Base-by-base conservation (phyloP, 2,797 vertebrate species). In the Characodon lateralis region DNA sequence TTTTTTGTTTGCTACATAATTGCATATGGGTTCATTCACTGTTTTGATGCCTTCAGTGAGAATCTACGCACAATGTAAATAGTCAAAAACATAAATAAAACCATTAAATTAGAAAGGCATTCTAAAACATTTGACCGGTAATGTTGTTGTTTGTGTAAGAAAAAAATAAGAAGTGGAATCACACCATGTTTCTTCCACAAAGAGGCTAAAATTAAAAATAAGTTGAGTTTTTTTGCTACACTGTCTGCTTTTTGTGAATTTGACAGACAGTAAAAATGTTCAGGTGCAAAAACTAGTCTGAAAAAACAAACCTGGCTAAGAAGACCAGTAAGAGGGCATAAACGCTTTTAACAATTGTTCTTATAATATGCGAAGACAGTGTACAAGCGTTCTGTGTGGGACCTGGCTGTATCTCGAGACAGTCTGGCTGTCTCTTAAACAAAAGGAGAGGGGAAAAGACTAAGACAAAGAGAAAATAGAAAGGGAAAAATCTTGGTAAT, bases 401-500 rank as follows among this genome's bases (percentile, higher is more conserved):
- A 43, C 56, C 72, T 56, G 13, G 46, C 76, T 61, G 86, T 89
- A 76, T 84, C 84, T 83, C 88, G 84, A 87, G 66, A 77, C 31
- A 53, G 70, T 81, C 46, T 0, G 69, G n/a, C 80, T 79, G 83
- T 79, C 89, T 84, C 80, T 71, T 43, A 85, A 89, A 89, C 87
- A 92, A 83, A 88, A 75, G 76, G 41, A 78, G 78, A 72, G 69
- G 74, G 79, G 59, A 39, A 75, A 83, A 70, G 79, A 86, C 81
- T 78, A n/a, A 91, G 90, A 94, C 85, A 93, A 85, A 90, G 81
- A 74, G 78, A 83, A 85, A 84, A 92, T 35, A 87, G 83, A 85
- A 88, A 78, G 68, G 80, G 87, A 89, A 86, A 90, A 86, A 90
- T 88, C 90, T 92, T 77, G 89, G 89, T 94, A 95, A 95, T 95